Evolutionary conservation across 1,140 invertebrate genomes (phyloP).

Genomic region (Portunus trituberculatus): DNA sequence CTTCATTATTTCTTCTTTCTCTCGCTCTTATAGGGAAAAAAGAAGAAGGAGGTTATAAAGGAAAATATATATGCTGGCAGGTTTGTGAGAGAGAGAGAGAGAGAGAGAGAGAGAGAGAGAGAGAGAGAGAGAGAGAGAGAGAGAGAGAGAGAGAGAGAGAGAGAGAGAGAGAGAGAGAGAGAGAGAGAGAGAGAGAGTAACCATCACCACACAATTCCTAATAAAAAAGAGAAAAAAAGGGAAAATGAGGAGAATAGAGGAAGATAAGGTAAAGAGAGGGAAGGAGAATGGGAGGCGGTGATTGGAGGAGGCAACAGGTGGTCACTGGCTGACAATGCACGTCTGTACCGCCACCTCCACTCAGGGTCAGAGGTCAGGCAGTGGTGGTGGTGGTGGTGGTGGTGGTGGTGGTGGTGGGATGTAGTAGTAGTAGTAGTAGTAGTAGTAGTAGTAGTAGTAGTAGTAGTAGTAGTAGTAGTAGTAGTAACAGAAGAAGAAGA

Average conservation of each 20-base stretch:
- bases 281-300: neutral
- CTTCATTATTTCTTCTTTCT: neutral
- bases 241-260: neutral
- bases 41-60: too few species aligned
- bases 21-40: too few species aligned
- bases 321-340: too few species aligned
- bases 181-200: neutral
- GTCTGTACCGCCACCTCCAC: too few species aligned
- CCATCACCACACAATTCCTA: neutral
- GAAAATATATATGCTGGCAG: neutral
- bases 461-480: too few species aligned
- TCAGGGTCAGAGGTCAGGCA: too few species aligned
- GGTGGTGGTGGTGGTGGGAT: too few species aligned
- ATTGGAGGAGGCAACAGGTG: too few species aligned
- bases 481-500: neutral
- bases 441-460: too few species aligned
- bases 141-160: slow-evolving; percentile 25
- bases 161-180: neutral
- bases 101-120: slow-evolving; percentile 24
- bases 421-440: too few species aligned
- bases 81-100: neutral
- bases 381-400: too few species aligned
- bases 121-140: slow-evolving; percentile 25
- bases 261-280: neutral
- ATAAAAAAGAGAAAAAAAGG: neutral